Conservation (phyloP, 2,113 vertebrate species). For the Chinchilla lanigera region DNA sequence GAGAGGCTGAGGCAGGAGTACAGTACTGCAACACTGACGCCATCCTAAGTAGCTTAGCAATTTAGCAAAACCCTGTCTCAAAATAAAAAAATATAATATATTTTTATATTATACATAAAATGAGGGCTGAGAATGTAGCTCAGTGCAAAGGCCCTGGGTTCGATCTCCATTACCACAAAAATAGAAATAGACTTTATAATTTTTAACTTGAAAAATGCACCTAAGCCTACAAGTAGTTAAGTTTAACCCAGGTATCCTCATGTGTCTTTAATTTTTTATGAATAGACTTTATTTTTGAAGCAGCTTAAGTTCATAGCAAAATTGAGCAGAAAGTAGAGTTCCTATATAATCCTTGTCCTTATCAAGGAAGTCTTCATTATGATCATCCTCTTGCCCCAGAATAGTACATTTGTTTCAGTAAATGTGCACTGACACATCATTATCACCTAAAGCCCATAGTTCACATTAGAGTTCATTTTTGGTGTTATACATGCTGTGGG, state of each 20-base stretch:
- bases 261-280: slow-evolving; percentile 23
- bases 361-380: background rate
- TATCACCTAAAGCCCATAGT: background rate
- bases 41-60: background rate
- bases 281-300: slow-evolving; percentile 47
- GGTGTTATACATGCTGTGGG: background rate
- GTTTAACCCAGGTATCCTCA: slow-evolving; percentile 40
- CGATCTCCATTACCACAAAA: background rate
- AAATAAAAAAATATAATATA: background rate
- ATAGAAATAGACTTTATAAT: background rate
- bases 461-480: slow-evolving; percentile 38
- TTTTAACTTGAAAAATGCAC: slow-evolving; percentile 45
- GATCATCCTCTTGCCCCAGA: background rate
- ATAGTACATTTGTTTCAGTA: background rate
- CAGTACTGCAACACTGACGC: background rate
- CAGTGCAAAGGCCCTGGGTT: background rate
- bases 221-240: slow-evolving; percentile 45
- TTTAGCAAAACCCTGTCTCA: background rate
- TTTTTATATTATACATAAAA: no score
- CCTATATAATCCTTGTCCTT: background rate
- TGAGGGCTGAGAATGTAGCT: background rate
- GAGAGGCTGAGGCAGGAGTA: background rate
- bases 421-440: background rate
- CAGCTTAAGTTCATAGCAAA: background rate
- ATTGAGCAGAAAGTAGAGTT: background rate